A percentile compares a stretch with the other conserved stretches of the same genome.
Conservation (phyloP, 1,140 invertebrate species). For the Carposina sasakii region DNA sequence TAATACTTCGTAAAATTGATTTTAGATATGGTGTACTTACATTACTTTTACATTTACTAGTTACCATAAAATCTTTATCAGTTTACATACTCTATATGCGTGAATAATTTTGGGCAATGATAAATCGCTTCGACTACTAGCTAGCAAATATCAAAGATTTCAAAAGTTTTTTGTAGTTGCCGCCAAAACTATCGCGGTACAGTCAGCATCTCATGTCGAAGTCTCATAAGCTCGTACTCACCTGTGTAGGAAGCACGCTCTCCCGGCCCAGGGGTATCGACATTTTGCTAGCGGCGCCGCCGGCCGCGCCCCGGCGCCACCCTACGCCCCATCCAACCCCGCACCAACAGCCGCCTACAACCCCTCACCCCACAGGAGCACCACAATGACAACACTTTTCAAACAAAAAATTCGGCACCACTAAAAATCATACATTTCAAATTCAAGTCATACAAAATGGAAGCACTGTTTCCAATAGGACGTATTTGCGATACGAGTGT, state of each 20-base stretch:
- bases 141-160: too few species aligned
- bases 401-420: constrained; percentile 29
- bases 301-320: constrained; percentile 67
- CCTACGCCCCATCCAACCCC: constrained; percentile 64
- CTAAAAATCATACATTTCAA: constrained; percentile 32
- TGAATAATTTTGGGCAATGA: too few species aligned
- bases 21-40: too few species aligned
- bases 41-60: too few species aligned
- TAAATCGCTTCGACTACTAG: too few species aligned
- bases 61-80: too few species aligned
- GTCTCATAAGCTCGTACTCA: constrained; percentile 43
- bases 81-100: too few species aligned
- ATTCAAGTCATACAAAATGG: constrained; percentile 28
- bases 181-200: too few species aligned
- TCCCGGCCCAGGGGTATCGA: constrained; percentile 69
- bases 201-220: too few species aligned
- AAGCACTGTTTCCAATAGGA: constrained; percentile 24
- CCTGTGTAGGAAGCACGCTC: constrained; percentile 63
- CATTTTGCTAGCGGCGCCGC: constrained; percentile 68
- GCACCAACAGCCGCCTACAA: constrained; percentile 42
- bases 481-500: constrained; percentile 22
- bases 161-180: too few species aligned
- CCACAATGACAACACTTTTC: constrained; percentile 56
- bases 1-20: too few species aligned
- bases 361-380: constrained; percentile 30